These are phyloP conservation scores for Ellobium chinense DNA, from an alignment of 2,888 invertebrate genomes.

Conservation along the genomic window DNA sequence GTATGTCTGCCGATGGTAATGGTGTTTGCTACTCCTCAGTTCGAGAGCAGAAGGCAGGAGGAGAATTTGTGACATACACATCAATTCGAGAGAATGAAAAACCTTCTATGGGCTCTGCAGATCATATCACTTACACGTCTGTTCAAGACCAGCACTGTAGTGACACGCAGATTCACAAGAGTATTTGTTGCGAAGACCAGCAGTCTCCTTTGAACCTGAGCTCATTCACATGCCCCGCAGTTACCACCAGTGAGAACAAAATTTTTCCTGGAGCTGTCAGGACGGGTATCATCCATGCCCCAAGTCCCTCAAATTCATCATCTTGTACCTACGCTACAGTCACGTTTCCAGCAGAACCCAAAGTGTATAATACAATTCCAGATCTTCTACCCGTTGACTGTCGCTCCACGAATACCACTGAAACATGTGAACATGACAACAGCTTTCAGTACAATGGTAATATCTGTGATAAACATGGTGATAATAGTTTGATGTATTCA, in stretches of 20 bases:
- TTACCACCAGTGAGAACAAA: not conserved
- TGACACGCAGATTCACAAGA: not conserved
- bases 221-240: not conserved
- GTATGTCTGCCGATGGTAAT: not conserved
- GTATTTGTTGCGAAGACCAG: not conserved
- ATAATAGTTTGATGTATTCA: not conserved
- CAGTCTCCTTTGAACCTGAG: not conserved
- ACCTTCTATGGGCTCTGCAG: not conserved
- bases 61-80: constrained; percentile 23
- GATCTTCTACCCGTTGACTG: not conserved
- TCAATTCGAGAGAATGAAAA: not conserved
- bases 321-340: constrained; percentile 40
- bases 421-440: not conserved
- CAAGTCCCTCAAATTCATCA: constrained; percentile 22
- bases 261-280: not conserved
- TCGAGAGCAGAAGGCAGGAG: not conserved
- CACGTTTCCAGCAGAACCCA: constrained; percentile 36
- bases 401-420: not conserved
- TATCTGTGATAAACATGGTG: not conserved
- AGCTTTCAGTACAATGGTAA: not conserved
- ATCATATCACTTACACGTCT: not conserved
- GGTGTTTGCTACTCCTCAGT: not conserved
- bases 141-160: constrained; percentile 2
- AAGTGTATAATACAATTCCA: constrained; percentile 37
- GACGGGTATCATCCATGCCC: constrained; percentile 16